Conservation (phyloP, 2,113 vertebrate species). For the Glareola pratincola region DNA sequence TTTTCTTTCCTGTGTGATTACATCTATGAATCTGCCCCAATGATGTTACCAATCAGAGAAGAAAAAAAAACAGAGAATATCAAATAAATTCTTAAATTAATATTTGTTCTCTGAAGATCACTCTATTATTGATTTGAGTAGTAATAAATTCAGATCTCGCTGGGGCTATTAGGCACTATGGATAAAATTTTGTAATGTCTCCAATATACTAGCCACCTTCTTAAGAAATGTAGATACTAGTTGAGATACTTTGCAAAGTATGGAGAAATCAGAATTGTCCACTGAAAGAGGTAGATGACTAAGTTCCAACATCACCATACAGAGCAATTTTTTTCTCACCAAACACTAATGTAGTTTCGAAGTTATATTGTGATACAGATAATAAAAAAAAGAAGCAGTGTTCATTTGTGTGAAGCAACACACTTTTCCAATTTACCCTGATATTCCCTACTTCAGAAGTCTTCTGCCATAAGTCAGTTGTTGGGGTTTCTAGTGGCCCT, state of each 20-base stretch:
- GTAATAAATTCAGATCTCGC: background rate
- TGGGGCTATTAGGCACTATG: background rate
- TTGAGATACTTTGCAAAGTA: background rate
- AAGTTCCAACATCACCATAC: background rate
- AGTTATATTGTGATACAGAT: background rate
- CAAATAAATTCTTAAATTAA: background rate
- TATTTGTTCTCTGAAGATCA: background rate
- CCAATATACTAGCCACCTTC: background rate
- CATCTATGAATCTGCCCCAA: background rate
- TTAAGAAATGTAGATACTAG: background rate
- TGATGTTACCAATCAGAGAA: background rate
- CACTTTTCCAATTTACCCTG: background rate
- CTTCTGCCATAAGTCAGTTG: background rate
- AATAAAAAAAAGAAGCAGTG: background rate
- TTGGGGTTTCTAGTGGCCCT: background rate
- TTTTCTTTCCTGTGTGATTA: background rate
- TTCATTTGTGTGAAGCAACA: background rate
- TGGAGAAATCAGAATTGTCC: background rate
- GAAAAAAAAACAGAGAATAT: background rate
- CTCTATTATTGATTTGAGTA: background rate
- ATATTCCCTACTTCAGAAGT: background rate
- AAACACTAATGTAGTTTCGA: background rate
- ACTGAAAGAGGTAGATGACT: background rate
- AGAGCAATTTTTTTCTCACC: background rate
- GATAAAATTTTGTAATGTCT: background rate